Percentiles rank a stretch among this genome's conserved stretches.
Conservation (phyloP, 2,888 invertebrate species). For the Branchellion lobata region DNA sequence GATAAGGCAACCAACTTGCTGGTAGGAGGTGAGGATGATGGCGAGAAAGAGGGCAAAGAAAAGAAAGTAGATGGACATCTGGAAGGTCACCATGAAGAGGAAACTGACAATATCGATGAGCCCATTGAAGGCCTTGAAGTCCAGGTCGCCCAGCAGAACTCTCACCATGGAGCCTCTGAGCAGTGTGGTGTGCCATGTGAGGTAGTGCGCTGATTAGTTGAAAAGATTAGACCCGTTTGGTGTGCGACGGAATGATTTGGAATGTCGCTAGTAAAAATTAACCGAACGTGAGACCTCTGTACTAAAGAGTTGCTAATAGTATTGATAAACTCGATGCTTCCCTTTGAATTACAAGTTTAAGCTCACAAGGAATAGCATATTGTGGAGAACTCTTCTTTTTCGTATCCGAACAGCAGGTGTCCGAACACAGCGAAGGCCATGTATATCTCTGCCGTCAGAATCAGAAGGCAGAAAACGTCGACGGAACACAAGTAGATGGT, state of each 20-base stretch:
- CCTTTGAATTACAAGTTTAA: too few relatives aligned
- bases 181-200: background rate
- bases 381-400: conserved; percentile 30
- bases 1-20: conserved; percentile 12
- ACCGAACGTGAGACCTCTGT: too few relatives aligned
- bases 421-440: conserved; percentile 18
- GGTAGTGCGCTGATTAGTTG: background rate
- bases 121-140: conserved; percentile 7
- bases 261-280: background rate
- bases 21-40: conserved; percentile 33
- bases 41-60: conserved; percentile 37
- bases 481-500: conserved; percentile 40
- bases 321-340: too few relatives aligned
- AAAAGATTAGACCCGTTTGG: too few relatives aligned
- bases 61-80: conserved; percentile 28
- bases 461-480: conserved; percentile 17
- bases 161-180: conserved; percentile 33
- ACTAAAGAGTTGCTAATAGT: too few relatives aligned
- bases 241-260: too few relatives aligned
- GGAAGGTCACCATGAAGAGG: conserved; percentile 16
- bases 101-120: background rate
- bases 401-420: conserved; percentile 24
- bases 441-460: conserved; percentile 16
- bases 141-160: conserved; percentile 32
- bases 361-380: conserved; percentile 28